A percentile compares a stretch with the other conserved stretches of the same genome.
Evolutionary conservation across 2,888 invertebrate genomes (phyloP).

Genomic region (Drosophila yooni): DNA sequence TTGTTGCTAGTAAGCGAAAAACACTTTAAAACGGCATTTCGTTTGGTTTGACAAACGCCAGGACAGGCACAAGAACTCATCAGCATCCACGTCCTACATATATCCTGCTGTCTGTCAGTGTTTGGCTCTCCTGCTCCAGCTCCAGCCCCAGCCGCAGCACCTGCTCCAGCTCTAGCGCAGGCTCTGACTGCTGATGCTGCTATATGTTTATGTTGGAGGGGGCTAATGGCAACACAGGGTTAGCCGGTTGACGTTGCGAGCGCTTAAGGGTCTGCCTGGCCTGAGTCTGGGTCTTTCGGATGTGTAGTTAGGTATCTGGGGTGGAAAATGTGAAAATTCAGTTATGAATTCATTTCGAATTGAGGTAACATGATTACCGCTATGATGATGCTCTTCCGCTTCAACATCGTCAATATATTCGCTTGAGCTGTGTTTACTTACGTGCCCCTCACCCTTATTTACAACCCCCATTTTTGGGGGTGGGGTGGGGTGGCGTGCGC

Average conservation of each 20-base stretch:
- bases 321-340: constrained; percentile 82
- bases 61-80: constrained; percentile 42
- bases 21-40: constrained; percentile 58
- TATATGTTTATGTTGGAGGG: constrained; percentile 4
- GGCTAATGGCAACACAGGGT: constrained; percentile 43
- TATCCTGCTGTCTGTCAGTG: constrained; percentile 46
- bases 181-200: constrained; percentile 9
- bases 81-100: constrained; percentile 53
- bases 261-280: constrained; percentile 43
- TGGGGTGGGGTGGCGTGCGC: background rate
- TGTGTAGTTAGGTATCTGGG: constrained; percentile 31
- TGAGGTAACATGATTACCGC: constrained; percentile 85
- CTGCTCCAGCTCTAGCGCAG: background rate
- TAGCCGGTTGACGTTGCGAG: constrained; percentile 56
- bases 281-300: background rate
- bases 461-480: background rate
- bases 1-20: constrained; percentile 37
- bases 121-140: constrained; percentile 15
- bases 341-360: constrained; percentile 85
- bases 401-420: constrained; percentile 77
- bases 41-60: constrained; percentile 55
- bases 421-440: constrained; percentile 78
- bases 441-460: constrained; percentile 42
- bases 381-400: constrained; percentile 81
- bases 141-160: background rate